Conservation (phyloP, 1,140 invertebrate species). For the Ephestia elutella region DNA sequence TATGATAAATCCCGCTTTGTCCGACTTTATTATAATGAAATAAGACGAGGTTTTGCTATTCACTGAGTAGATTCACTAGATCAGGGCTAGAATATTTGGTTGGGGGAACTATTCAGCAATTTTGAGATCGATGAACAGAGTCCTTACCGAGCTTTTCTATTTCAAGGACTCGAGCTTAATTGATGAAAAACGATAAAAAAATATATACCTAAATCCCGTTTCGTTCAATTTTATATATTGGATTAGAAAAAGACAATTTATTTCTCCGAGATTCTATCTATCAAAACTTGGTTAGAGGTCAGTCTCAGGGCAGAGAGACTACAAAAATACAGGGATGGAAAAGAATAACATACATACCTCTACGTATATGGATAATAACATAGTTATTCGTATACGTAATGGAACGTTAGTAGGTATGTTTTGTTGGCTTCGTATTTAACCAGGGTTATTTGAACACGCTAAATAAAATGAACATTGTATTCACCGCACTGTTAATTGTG, state of each 20-base stretch:
- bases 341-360: too few species aligned
- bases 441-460: slow-evolving; percentile 13
- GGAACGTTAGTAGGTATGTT: background rate
- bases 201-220: too few species aligned
- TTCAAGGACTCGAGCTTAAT: background rate
- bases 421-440: background rate
- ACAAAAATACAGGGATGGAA: too few species aligned
- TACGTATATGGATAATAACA: too few species aligned
- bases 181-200: too few species aligned
- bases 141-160: background rate
- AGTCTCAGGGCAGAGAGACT: too few species aligned
- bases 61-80: background rate
- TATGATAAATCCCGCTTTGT: background rate
- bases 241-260: too few species aligned
- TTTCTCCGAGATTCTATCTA: too few species aligned
- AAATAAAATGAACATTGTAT: slow-evolving; percentile 44
- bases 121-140: background rate
- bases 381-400: too few species aligned
- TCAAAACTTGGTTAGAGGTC: too few species aligned
- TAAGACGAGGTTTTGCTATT: background rate
- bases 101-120: background rate
- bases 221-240: too few species aligned
- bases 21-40: background rate
- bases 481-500: slow-evolving; percentile 38
- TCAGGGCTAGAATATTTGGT: background rate